Evolutionary conservation across 92 coral and sea anemone genomes (phyloP).

Genomic region (Zoanthus sociatus): DNA sequence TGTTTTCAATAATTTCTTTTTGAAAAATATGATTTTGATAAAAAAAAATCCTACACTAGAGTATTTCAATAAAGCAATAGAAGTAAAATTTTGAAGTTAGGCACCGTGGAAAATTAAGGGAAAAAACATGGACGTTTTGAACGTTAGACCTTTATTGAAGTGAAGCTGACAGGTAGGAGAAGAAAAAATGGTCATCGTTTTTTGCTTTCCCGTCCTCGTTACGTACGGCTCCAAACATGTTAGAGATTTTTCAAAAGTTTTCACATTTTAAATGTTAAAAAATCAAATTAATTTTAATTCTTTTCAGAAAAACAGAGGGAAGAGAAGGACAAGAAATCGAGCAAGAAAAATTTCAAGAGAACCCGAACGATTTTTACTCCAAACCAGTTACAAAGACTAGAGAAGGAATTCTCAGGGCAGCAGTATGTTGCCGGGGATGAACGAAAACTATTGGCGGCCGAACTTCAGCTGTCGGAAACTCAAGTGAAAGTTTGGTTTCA

Average conservation of each 20-base stretch:
- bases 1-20: no score
- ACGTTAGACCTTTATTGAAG: no score
- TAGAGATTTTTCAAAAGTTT: neutral
- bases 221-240: no score
- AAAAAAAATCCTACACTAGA: no score
- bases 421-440: slow-evolving; percentile 92
- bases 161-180: no score
- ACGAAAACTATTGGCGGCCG: slow-evolving; percentile 68
- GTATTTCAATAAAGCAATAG: no score
- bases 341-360: slow-evolving; percentile 55
- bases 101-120: neutral
- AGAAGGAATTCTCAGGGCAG: slow-evolving; percentile 75
- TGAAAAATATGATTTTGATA: no score
- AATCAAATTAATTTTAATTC: neutral
- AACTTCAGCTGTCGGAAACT: slow-evolving; percentile 75
- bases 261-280: neutral
- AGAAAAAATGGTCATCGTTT: no score
- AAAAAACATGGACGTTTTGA: no score
- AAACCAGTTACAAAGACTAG: slow-evolving; percentile 76
- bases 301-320: neutral
- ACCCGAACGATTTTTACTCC: slow-evolving; percentile 85
- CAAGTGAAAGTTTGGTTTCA: slow-evolving; percentile 94
- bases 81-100: no score
- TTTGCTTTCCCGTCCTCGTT: no score
- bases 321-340: slow-evolving; percentile 12